Evolutionary conservation across 2,888 invertebrate genomes (phyloP).

Genomic region (Timema podura): DNA sequence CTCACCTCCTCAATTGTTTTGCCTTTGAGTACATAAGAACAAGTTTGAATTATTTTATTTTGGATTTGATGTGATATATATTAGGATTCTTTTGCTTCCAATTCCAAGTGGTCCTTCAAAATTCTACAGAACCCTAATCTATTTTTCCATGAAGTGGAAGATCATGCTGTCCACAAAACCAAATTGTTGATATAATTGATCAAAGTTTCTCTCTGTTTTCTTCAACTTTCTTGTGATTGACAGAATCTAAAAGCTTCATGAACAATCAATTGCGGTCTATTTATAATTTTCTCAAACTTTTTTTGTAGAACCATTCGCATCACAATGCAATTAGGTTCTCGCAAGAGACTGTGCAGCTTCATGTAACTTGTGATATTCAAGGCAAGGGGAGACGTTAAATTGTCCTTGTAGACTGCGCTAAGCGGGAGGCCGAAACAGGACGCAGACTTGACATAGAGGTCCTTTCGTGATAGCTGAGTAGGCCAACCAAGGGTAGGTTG

Average conservation of each 20-base stretch:
- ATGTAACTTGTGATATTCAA: slow-evolving; percentile 19
- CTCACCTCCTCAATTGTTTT: slow-evolving; percentile 19
- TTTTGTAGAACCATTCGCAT: slow-evolving; percentile 18
- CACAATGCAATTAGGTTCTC: slow-evolving; percentile 14
- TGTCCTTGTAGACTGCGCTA: slow-evolving; percentile 9
- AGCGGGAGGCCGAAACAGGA: neutral
- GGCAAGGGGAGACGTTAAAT: slow-evolving; percentile 16
- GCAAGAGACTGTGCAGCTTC: slow-evolving; percentile 20
- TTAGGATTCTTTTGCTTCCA: slow-evolving; percentile 2
- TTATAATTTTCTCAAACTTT: slow-evolving; percentile 9
- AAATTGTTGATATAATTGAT: slow-evolving; percentile 18
- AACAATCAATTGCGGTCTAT: slow-evolving; percentile 10
- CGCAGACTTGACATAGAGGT: neutral
- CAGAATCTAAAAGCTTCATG: slow-evolving; percentile 13
- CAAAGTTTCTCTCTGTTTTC: slow-evolving; percentile 18
- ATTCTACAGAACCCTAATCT: slow-evolving; percentile 18
- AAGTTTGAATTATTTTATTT: slow-evolving; percentile 11
- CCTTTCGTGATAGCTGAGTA: neutral
- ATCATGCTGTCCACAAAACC: slow-evolving; percentile 15
- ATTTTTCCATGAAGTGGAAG: neutral
- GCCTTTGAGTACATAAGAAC: neutral
- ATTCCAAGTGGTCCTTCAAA: slow-evolving; percentile 16
- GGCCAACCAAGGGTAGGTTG: neutral
- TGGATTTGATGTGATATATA: neutral
- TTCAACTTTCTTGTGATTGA: slow-evolving; percentile 20